These are phyloP conservation scores for Sussaba pulchella DNA, from an alignment of 2,888 invertebrate species.

Conservation along the genomic window DNA sequence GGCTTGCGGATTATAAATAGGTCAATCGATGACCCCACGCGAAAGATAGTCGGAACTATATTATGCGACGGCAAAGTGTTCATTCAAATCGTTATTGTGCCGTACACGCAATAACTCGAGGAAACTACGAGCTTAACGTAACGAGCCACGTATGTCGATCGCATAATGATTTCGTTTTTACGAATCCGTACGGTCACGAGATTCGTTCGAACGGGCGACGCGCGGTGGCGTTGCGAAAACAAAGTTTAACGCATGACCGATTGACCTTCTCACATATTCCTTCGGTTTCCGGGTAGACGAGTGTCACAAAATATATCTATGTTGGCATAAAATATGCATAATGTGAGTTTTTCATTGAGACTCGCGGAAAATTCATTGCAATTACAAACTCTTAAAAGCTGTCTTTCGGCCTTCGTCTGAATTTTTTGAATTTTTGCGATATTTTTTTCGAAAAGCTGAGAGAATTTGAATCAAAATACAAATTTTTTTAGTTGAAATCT, in stretches of 20 bases:
- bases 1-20: conserved; percentile 45
- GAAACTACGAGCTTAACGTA: neutral
- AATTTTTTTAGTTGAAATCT: too few relatives aligned
- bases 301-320: neutral
- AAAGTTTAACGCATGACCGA: neutral
- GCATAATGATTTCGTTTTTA: conserved; percentile 7
- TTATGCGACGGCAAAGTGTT: conserved; percentile 12
- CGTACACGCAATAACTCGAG: conserved; percentile 13
- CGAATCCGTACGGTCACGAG: neutral
- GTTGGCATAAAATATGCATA: neutral
- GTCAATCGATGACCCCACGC: conserved; percentile 65
- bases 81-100: conserved; percentile 8
- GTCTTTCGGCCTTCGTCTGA: too few relatives aligned
- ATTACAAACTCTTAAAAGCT: too few relatives aligned
- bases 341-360: too few relatives aligned
- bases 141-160: conserved; percentile 3
- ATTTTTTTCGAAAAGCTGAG: too few relatives aligned
- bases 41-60: conserved; percentile 31
- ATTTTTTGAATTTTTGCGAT: neutral
- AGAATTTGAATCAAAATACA: too few relatives aligned
- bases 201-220: neutral
- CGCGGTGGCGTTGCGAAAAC: conserved; percentile 1
- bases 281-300: neutral
- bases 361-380: too few relatives aligned
- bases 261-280: neutral